phyloP scores from a whole-genome alignment of 2,888 invertebrate genomes.

The Sesia bembeciformis region DNA sequence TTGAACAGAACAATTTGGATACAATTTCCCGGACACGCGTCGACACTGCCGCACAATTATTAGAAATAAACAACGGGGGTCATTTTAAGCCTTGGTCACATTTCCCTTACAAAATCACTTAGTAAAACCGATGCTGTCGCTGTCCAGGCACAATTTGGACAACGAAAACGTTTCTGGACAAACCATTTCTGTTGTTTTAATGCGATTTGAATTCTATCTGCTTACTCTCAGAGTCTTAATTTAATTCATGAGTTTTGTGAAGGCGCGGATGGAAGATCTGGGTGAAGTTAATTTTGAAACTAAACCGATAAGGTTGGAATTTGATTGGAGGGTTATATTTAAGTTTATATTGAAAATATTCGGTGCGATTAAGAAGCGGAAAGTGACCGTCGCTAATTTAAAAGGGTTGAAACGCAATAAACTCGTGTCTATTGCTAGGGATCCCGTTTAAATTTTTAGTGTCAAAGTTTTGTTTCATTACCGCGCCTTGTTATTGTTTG shows the following conservation, averaged over 20 bases:
- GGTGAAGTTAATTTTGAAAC: background rate
- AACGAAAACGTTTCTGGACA: conserved; percentile 28
- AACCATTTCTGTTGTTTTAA: background rate
- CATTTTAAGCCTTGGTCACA: conserved; percentile 16
- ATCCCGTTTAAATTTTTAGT: conserved; percentile 15
- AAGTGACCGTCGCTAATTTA: conserved; percentile 54
- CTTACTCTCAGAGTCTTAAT: background rate
- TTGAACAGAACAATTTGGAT: background rate
- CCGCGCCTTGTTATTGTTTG: conserved; percentile 7
- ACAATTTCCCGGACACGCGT: background rate
- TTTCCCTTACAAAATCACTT: conserved; percentile 43
- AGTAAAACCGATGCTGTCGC: conserved; percentile 42
- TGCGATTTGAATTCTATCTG: background rate
- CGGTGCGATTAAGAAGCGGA: conserved; percentile 40
- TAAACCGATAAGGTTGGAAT: background rate
- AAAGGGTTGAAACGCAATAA: conserved; percentile 38
- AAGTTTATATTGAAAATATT: conserved; percentile 23
- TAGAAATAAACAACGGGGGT: conserved; percentile 23
- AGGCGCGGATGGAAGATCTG: background rate
- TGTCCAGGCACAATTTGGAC: conserved; percentile 31
- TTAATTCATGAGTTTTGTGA: background rate
- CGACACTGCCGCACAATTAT: conserved; percentile 8
- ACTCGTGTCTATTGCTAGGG: conserved; percentile 20
- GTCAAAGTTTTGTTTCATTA: conserved; percentile 14
- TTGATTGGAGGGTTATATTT: background rate